Evolutionary conservation across 2,797 vertebrate species (phyloP).

Genomic region (Xerus rutilus): DNA sequence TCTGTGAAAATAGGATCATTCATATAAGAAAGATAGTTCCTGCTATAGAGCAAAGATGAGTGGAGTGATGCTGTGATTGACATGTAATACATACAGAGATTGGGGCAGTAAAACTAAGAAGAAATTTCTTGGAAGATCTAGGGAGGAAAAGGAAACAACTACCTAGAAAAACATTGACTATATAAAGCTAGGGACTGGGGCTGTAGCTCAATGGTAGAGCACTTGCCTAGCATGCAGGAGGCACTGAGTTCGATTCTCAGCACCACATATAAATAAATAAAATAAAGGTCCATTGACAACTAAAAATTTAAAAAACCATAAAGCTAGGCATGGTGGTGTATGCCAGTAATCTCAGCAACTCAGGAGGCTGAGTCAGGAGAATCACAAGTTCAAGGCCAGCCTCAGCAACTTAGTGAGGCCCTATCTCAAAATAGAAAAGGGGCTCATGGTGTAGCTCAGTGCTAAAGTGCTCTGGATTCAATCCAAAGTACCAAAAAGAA

Average conservation of each 20-base stretch:
- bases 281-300: too few species aligned
- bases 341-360: neutral
- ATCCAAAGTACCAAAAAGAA: neutral
- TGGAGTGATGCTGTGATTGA: neutral
- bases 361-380: neutral
- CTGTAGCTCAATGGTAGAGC: too few species aligned
- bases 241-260: too few species aligned
- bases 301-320: neutral
- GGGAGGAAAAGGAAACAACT: neutral
- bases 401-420: neutral
- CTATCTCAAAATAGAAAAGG: neutral
- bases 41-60: constrained; percentile 14
- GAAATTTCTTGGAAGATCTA: constrained; percentile 58
- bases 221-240: too few species aligned
- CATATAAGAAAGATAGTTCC: constrained; percentile 19
- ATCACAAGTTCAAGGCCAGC: neutral
- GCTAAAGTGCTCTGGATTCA: neutral
- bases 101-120: neutral
- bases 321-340: neutral
- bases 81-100: constrained; percentile 19
- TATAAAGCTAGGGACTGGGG: neutral
- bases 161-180: constrained; percentile 23
- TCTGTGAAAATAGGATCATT: constrained; percentile 60
- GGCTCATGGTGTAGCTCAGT: neutral
- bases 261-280: too few species aligned